These are phyloP conservation scores for Lycaena phlaeas DNA, from an alignment of 2,888 invertebrate species.

Conservation along the genomic window DNA sequence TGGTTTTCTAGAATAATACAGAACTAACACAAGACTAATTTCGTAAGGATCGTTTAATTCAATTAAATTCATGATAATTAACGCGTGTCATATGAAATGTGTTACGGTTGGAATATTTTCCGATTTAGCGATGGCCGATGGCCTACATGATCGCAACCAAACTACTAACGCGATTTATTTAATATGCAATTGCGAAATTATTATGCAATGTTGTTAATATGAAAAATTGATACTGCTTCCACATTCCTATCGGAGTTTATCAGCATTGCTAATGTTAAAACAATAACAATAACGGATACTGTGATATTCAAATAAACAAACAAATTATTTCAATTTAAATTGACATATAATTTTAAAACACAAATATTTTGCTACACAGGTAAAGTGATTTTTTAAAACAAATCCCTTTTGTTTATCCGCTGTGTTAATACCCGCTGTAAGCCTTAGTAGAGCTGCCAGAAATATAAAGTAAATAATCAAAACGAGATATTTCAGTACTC, in stretches of 20 bases:
- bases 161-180: slow-evolving; percentile 1
- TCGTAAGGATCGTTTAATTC: too few relatives aligned
- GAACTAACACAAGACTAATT: background rate
- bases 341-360: too few relatives aligned
- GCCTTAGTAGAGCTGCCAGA: too few relatives aligned
- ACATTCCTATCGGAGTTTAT: slow-evolving; percentile 55
- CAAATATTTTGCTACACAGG: too few relatives aligned
- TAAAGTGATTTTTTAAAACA: too few relatives aligned
- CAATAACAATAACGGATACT: slow-evolving; percentile 35
- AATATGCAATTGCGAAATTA: slow-evolving; percentile 24
- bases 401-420: too few relatives aligned
- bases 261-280: slow-evolving; percentile 44
- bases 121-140: background rate
- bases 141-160: background rate
- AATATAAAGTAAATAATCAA: too few relatives aligned
- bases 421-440: too few relatives aligned
- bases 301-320: slow-evolving; percentile 8
- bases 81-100: background rate
- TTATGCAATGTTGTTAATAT: slow-evolving; percentile 47
- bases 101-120: background rate
- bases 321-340: background rate
- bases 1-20: too few relatives aligned
- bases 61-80: too few relatives aligned
- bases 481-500: too few relatives aligned
- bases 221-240: slow-evolving; percentile 44